Evolutionary conservation across 2,797 vertebrate genomes (phyloP), one percentile per base, ranked within the genome.

Genomic region (Cossypha polioptera): DNA sequence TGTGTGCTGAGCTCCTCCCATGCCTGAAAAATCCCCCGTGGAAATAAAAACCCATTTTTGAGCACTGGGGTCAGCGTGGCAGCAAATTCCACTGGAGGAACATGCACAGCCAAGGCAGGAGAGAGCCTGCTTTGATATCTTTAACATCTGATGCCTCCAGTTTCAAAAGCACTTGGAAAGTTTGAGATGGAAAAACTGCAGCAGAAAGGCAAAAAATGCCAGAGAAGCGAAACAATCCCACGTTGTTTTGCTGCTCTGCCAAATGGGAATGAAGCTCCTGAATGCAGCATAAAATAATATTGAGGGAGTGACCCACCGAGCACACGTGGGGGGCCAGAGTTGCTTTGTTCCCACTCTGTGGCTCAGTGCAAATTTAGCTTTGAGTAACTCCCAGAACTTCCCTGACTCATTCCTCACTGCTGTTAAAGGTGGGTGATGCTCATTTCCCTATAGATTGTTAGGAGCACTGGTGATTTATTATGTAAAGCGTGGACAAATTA

Each of bases 161-260:
- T 82, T 95, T 82, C 88, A 57, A 92, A 92, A 85, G 74, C 71
- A 9, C 68, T 92, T 19, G 81, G 92, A 92, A 88, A 94, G 71
- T 53, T 18, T 29, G 84, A 79, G 94, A 65, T 51, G 95, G 94
- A 95, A 97, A 96, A 97, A 85, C 59, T 14, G 59, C 86, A 11
- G 67, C 83, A 67, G 43, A 82, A 90, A 95, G 92, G 94, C 92
- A 86, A 92, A 40, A 81, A 87, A 91, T 28, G 31, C 59, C 2
- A 2, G 55, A 71, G 74, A 88, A 94, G 45, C 33, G 90, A 94
- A 95, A 88, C 86, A 89, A 91, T 40, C 45, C 59, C 38, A 31
- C 0, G 2, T 63, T 67, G 86, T 55, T 76, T 19, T 61, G 86
- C 53, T 61, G 80, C 65, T 85, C 28, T 74, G 84, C 75, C 92